Percentiles rank a stretch among this genome's conserved stretches.
Evolutionary conservation across 2,797 vertebrate genomes (phyloP).

Genomic region (Galaxias olidus): DNA sequence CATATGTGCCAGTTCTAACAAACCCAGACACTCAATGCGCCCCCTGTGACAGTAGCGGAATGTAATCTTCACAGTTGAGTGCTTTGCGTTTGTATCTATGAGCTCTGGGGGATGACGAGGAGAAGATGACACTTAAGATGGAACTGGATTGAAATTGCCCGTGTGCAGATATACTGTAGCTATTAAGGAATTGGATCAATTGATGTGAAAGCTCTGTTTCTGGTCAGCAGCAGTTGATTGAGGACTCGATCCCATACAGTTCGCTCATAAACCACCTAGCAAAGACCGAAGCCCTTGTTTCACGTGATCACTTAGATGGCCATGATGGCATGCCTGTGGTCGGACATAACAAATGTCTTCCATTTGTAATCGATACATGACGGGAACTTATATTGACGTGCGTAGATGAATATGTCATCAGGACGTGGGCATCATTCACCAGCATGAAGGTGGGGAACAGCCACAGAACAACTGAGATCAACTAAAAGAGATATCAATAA

Average conservation of each 20-base stretch:
- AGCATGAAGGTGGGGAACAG: neutral
- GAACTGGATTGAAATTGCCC: slow-evolving; percentile 25
- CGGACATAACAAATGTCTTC: slow-evolving; percentile 26
- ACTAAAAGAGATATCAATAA: slow-evolving; percentile 11
- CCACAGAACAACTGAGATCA: slow-evolving; percentile 24
- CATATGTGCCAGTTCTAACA: slow-evolving; percentile 27
- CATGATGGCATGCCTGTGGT: slow-evolving; percentile 19
- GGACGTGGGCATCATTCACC: slow-evolving; percentile 32
- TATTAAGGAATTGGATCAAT: slow-evolving; percentile 34
- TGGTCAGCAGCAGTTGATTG: slow-evolving; percentile 18
- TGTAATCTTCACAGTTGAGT: slow-evolving; percentile 43
- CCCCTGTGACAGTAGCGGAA: slow-evolving; percentile 37
- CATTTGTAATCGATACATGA: slow-evolving; percentile 48
- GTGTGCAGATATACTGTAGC: neutral
- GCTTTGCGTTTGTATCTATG: slow-evolving; percentile 32
- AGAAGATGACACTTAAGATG: slow-evolving; percentile 21
- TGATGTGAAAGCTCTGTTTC: slow-evolving; percentile 27
- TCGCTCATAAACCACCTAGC: neutral
- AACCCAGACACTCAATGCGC: slow-evolving; percentile 13
- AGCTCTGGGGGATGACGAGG: slow-evolving; percentile 9
- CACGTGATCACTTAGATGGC: slow-evolving; percentile 31
- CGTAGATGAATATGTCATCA: slow-evolving; percentile 41
- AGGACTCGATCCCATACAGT: neutral
- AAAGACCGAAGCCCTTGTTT: slow-evolving; percentile 6
- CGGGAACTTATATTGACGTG: slow-evolving; percentile 36